phyloP scores from a whole-genome alignment of 2,113 vertebrate species.

The Tenrec ecaudatus region DNA sequence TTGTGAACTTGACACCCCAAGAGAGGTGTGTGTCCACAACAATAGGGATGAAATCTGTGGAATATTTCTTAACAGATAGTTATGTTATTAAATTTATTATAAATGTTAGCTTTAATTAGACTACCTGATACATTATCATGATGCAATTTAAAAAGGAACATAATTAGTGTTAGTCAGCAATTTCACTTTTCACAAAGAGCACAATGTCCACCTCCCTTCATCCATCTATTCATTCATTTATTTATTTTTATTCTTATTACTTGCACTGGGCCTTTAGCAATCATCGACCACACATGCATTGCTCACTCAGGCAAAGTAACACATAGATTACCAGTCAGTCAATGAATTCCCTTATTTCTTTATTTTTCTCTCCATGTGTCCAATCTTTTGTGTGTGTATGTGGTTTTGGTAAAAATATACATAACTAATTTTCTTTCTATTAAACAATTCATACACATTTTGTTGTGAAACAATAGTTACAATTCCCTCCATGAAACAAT shows the following conservation, averaged over 20 bases:
- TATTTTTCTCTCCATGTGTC: neutral
- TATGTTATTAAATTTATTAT: constrained; percentile 62
- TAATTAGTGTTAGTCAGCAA: constrained; percentile 59
- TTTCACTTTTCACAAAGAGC: constrained; percentile 57
- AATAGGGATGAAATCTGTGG: constrained; percentile 13
- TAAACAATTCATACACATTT: no score
- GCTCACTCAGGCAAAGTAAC: constrained; percentile 22
- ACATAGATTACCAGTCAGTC: constrained; percentile 29
- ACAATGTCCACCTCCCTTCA: neutral
- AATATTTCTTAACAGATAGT: constrained; percentile 38
- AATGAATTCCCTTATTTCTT: neutral
- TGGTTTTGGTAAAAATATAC: no score
- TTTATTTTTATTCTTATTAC: constrained; percentile 30
- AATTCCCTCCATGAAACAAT: no score
- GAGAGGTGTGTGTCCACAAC: constrained; percentile 9
- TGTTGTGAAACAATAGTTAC: no score
- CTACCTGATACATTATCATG: constrained; percentile 64
- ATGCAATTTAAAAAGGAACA: constrained; percentile 59
- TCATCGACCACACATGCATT: neutral
- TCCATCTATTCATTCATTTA: constrained; percentile 31
- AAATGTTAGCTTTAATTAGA: constrained; percentile 54
- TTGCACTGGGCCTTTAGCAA: constrained; percentile 59
- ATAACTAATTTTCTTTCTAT: no score
- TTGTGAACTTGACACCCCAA: constrained; percentile 6
- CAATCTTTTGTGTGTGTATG: no score